Evolutionary conservation across 2,113 vertebrate species (phyloP).

Genomic region (Sinocyclocheilus grahami): DNA sequence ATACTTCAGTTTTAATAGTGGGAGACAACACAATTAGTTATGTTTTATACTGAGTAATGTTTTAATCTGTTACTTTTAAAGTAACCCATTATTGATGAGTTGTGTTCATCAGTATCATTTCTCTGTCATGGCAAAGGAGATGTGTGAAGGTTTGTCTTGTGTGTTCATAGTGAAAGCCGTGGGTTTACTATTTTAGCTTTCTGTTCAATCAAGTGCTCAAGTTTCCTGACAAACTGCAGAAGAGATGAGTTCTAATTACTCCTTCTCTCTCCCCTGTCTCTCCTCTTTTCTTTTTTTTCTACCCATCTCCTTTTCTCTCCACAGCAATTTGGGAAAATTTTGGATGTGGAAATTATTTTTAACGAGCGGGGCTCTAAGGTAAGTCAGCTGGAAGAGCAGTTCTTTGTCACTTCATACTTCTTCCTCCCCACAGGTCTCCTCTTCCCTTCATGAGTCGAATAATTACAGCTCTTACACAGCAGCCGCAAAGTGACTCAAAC

Average conservation of each 20-base stretch:
- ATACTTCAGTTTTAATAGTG: too few species aligned
- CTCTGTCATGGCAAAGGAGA: slow-evolving; percentile 6
- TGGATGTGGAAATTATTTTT: slow-evolving; percentile 99
- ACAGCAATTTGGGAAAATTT: slow-evolving; percentile 97
- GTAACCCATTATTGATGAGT: slow-evolving; percentile 23
- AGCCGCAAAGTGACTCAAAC: slow-evolving; percentile 48
- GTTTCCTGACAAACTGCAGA: slow-evolving; percentile 57
- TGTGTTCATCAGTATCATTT: slow-evolving; percentile 38
- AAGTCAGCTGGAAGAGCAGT: slow-evolving; percentile 69
- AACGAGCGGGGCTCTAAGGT: slow-evolving; percentile 98
- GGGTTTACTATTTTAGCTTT: slow-evolving; percentile 55
- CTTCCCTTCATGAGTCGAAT: slow-evolving; percentile 57
- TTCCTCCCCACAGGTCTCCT: slow-evolving; percentile 45
- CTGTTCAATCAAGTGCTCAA: slow-evolving; percentile 56
- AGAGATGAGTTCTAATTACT: slow-evolving; percentile 67
- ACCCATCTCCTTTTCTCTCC: slow-evolving; percentile 68
- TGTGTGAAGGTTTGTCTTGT: slow-evolving; percentile 8
- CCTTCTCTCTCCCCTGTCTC: slow-evolving; percentile 18
- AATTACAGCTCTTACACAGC: slow-evolving; percentile 61
- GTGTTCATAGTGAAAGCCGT: slow-evolving; percentile 1
- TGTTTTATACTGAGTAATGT: neutral
- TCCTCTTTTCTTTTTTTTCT: slow-evolving; percentile 60
- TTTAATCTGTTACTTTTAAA: neutral
- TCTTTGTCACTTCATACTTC: slow-evolving; percentile 52
- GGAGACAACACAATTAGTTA: neutral